These are phyloP conservation scores for Oreonectes daqikongensis DNA, from an alignment of 2,797 vertebrate genomes.

Conservation along the genomic window DNA sequence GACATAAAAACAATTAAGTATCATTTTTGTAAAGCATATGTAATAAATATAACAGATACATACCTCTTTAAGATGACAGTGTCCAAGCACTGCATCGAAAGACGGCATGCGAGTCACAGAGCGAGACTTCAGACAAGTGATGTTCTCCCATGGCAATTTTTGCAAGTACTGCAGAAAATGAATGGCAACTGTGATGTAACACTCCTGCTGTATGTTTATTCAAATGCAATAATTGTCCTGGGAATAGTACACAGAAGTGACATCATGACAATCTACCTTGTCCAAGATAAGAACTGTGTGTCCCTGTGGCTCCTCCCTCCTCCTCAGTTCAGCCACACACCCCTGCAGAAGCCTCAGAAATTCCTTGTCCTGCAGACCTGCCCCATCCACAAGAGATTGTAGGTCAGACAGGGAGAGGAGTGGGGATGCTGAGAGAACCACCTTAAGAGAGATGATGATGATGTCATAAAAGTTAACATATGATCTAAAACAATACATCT, in stretches of 20 bases:
- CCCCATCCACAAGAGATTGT: constrained; percentile 71
- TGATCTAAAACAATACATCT: too few species aligned
- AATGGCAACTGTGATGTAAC: not conserved
- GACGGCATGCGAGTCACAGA: constrained; percentile 88
- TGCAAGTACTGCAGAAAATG: constrained; percentile 81
- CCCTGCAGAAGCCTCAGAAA: constrained; percentile 75
- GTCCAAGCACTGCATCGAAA: constrained; percentile 84
- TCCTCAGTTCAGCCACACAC: constrained; percentile 63
- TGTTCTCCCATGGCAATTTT: constrained; percentile 92
- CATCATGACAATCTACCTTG: constrained; percentile 74
- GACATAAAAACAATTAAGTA: not conserved
- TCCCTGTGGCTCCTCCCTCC: constrained; percentile 57
- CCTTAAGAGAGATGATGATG: constrained; percentile 65
- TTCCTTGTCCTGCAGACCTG: constrained; percentile 69
- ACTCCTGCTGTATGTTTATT: not conserved
- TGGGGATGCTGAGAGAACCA: constrained; percentile 77
- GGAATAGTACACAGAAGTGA: not conserved
- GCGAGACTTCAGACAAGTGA: constrained; percentile 71
- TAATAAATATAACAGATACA: not conserved
- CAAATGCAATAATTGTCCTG: not conserved
- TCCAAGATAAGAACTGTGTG: constrained; percentile 88
- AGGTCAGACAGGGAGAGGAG: constrained; percentile 75
- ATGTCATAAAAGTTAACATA: not conserved
- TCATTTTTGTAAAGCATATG: too few species aligned
- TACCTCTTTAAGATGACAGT: constrained; percentile 79